Percentiles rank a stretch among this genome's conserved stretches.
These are phyloP conservation scores for Exephanes ischioxanthus DNA, from an alignment of 2,888 invertebrate genomes.

Conservation along the genomic window DNA sequence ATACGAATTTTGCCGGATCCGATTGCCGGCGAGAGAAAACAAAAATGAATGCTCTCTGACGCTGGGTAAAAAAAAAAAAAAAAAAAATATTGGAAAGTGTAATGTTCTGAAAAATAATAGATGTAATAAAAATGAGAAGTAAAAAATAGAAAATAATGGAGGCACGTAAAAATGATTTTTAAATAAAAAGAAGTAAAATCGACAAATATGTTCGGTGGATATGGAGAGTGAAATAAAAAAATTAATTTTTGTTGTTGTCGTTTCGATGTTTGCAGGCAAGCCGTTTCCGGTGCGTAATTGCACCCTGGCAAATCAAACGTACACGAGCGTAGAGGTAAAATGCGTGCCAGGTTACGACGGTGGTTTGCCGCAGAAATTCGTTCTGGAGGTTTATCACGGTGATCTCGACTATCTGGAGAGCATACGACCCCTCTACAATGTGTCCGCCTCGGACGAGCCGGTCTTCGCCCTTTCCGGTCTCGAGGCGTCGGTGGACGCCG, in stretches of 20 bases:
- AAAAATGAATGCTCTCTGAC: neutral
- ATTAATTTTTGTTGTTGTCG: neutral
- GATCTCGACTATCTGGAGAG: slow-evolving; percentile 81
- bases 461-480: slow-evolving; percentile 92
- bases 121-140: neutral
- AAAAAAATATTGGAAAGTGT: slow-evolving; percentile 4
- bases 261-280: slow-evolving; percentile 87
- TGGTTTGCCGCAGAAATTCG: slow-evolving; percentile 94
- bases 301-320: slow-evolving; percentile 93
- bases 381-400: slow-evolving; percentile 91
- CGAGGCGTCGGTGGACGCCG: slow-evolving; percentile 90
- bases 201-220: neutral
- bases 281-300: slow-evolving; percentile 95
- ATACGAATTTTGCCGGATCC: slow-evolving; percentile 16
- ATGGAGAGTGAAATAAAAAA: slow-evolving; percentile 22
- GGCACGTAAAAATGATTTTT: neutral
- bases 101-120: slow-evolving; percentile 9
- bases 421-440: slow-evolving; percentile 86
- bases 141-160: slow-evolving; percentile 3
- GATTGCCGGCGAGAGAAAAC: neutral
- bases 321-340: slow-evolving; percentile 92
- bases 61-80: neutral
- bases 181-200: neutral
- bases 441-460: slow-evolving; percentile 89
- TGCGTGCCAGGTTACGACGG: slow-evolving; percentile 95